Percentiles rank a stretch among this genome's conserved stretches.
These are phyloP conservation scores for Archips crataeganus DNA, from an alignment of 2,888 invertebrate species.

Conservation along the genomic window DNA sequence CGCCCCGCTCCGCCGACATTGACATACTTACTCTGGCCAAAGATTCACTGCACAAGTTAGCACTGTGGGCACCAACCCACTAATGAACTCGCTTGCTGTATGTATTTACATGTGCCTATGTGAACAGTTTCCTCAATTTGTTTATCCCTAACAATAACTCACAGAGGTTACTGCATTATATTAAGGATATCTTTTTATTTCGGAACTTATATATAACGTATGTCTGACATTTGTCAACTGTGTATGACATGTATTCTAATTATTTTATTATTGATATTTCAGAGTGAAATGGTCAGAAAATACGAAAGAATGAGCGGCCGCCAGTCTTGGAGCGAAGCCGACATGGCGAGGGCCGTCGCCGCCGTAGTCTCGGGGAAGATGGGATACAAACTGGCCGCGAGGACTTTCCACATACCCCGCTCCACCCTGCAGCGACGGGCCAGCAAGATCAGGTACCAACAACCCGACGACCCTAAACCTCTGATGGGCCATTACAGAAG, in stretches of 20 bases:
- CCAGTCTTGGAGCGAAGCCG: conserved; percentile 82
- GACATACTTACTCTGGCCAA: conserved; percentile 38
- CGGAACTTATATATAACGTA: not conserved
- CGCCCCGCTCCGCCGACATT: conserved; percentile 29
- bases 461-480: conserved; percentile 77
- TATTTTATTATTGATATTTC: conserved; percentile 53
- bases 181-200: conserved; percentile 8
- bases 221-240: not conserved
- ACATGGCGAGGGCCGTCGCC: conserved; percentile 82
- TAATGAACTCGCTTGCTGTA: conserved; percentile 24
- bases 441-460: conserved; percentile 78
- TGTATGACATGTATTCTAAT: conserved; percentile 8
- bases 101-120: conserved; percentile 12
- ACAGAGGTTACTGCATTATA: not conserved
- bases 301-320: conserved; percentile 84
- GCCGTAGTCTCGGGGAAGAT: conserved; percentile 82
- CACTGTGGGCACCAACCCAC: conserved; percentile 30
- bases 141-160: conserved; percentile 21
- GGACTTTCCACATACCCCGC: conserved; percentile 81
- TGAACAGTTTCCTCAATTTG: conserved; percentile 27
- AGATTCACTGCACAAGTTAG: conserved; percentile 40
- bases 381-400: conserved; percentile 81
- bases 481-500: conserved; percentile 81
- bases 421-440: conserved; percentile 80
- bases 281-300: conserved; percentile 81